These are phyloP conservation scores for Acrossocheilus wenchowensis DNA, from an alignment of 2,797 vertebrate species.

Conservation along the genomic window DNA sequence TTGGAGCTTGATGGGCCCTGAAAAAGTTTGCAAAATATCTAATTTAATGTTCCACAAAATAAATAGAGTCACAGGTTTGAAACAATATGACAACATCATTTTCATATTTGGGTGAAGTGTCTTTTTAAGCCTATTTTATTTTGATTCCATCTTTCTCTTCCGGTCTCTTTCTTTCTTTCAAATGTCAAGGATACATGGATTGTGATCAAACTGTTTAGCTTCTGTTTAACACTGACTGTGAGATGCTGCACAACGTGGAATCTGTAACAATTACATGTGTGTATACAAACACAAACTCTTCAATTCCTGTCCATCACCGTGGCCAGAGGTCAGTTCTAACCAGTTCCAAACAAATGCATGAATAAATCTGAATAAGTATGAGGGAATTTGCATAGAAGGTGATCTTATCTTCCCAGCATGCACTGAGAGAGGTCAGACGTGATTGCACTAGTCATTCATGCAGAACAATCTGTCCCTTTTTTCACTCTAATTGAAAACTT, in stretches of 20 bases:
- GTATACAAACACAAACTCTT: constrained; percentile 34
- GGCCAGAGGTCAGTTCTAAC: constrained; percentile 71
- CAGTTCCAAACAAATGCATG: constrained; percentile 68
- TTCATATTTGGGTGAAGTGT: background rate
- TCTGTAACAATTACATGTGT: constrained; percentile 24
- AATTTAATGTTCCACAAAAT: background rate
- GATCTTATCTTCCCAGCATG: constrained; percentile 67
- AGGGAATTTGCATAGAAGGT: constrained; percentile 72
- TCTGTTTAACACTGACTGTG: background rate
- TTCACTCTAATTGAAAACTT: background rate
- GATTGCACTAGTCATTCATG: constrained; percentile 30
- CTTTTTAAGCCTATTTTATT: background rate
- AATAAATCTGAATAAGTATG: constrained; percentile 75
- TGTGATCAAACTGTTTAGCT: background rate
- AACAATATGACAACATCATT: background rate
- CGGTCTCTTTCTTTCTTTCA: background rate
- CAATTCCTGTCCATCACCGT: constrained; percentile 33
- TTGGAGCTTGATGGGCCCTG: background rate
- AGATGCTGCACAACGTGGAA: background rate
- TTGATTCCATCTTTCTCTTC: background rate
- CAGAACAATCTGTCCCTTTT: constrained; percentile 41
- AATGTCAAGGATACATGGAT: background rate
- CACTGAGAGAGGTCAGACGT: constrained; percentile 64
- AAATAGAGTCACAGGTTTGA: background rate
- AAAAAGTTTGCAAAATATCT: background rate